A percentile compares a stretch with the other conserved stretches of the same genome.
phyloP scores from a whole-genome alignment of 2,113 vertebrate genomes.

The Hemibagrus wyckioides region DNA sequence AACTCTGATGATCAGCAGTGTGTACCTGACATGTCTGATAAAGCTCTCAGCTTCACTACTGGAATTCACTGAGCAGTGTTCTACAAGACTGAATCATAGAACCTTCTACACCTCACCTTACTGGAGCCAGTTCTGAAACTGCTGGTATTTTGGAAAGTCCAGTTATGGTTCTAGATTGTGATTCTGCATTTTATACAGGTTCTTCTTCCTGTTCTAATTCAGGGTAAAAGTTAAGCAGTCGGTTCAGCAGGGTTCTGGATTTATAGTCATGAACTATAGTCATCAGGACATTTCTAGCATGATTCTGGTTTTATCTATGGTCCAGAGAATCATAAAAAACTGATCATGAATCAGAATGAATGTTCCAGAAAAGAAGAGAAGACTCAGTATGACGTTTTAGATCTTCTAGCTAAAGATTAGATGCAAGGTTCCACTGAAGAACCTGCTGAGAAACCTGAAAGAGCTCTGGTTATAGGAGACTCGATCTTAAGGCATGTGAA shows the following conservation, averaged over 20 bases:
- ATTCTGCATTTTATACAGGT: not conserved
- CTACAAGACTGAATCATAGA: not conserved
- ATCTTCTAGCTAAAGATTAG: too few species aligned
- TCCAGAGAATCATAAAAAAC: not conserved
- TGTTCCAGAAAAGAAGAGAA: not conserved
- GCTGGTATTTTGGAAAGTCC: not conserved
- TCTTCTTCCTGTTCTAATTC: not conserved
- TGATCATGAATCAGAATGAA: not conserved
- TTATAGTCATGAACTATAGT: not conserved
- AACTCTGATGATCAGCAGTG: not conserved
- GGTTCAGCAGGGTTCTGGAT: not conserved
- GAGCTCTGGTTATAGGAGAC: too few species aligned
- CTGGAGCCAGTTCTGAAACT: not conserved
- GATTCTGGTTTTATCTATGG: not conserved
- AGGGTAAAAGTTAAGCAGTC: not conserved
- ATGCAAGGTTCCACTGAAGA: too few species aligned
- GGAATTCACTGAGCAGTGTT: not conserved
- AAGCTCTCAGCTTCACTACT: not conserved
- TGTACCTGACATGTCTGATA: not conserved
- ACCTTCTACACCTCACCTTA: not conserved
- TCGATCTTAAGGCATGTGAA: too few species aligned
- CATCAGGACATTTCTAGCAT: not conserved
- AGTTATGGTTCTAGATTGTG: not conserved
- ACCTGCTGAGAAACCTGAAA: too few species aligned
- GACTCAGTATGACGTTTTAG: too few species aligned